phyloP scores from a whole-genome alignment of 2,113 vertebrate genomes.

The Zosterops hypoxanthus region DNA sequence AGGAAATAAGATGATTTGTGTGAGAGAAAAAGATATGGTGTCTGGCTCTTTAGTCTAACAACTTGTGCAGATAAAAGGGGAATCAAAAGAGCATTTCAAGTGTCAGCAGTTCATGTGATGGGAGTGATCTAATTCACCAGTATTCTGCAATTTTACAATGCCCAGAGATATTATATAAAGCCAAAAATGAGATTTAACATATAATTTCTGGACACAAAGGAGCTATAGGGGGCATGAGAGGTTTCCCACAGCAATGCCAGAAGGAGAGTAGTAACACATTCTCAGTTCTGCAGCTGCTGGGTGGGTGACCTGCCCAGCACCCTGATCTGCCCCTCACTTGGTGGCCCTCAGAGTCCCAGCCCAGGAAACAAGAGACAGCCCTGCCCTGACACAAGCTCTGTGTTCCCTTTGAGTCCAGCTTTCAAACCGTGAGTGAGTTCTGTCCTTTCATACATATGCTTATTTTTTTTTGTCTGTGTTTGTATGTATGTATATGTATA shows the following conservation, averaged over 20 bases:
- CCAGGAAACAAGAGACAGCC: background rate
- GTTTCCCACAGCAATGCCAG: background rate
- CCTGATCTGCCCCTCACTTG: background rate
- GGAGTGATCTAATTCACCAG: background rate
- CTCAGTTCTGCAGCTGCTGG: background rate
- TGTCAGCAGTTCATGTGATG: background rate
- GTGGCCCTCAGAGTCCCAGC: background rate
- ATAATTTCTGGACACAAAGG: background rate
- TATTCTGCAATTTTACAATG: constrained; percentile 4
- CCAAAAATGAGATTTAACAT: background rate
- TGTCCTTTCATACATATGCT: background rate
- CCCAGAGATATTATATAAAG: background rate
- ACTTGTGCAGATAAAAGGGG: background rate
- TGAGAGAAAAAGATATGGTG: background rate
- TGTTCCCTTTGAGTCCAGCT: background rate
- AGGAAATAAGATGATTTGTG: background rate
- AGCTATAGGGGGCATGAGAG: background rate
- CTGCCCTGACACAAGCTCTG: fast-evolving
- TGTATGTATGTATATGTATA: background rate
- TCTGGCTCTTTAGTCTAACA: background rate
- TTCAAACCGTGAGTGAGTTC: background rate
- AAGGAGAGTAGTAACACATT: fast-evolving
- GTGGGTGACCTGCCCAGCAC: background rate
- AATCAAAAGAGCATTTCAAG: constrained; percentile 34
- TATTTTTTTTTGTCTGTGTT: background rate